Evolutionary conservation across 1,140 invertebrate genomes (phyloP), one percentile per base, ranked within the genome.

Genomic region (Helicoverpa armigera): DNA sequence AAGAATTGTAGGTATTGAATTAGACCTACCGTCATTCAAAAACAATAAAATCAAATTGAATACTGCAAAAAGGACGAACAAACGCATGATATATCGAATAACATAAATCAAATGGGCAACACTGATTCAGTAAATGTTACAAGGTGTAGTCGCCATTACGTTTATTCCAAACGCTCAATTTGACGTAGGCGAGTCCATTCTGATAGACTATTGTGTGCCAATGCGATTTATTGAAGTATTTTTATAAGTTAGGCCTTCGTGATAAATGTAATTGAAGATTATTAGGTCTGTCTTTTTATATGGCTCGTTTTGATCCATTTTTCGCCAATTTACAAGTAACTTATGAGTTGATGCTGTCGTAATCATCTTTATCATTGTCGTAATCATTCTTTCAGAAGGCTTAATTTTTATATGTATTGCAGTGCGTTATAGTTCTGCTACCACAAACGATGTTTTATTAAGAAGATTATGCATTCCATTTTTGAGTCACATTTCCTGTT

Each of bases 121-220:
- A 81, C 80, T 83, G 86, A 83, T 67, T 86, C 63, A 67, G 56
- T 53, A 60, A 82, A 89, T 86, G 70, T 88, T 80, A 87, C 88
- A 90, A 90, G 89, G 87, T 84, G 83, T 65, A 54, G 7, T 61
- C 58, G 48, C n/a, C 48, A 43, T 56, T 35, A 9, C 61, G 2
- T 43, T 65, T 53, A 86, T 90, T 83, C 76, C 84, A 86, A 86
- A 84, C 83, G 78, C 78, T 80, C 56, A 48, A 79, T 84, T 89
- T 85, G 84, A 84, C 67, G 75, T 79, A 81, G 81, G 81, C 78
- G 72, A 81, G 73, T 54, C 69, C 69, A 51, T 76, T 87, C 81
- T 87, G 89, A 89, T 89, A 86, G 88, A 86, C 87, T 81, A 91
- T 91, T 91, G 89, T 77, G 58, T 89, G 12, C 18, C 12, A 63